phyloP scores from a whole-genome alignment of 2,888 invertebrate species.

The Diaprepes abbreviatus region DNA sequence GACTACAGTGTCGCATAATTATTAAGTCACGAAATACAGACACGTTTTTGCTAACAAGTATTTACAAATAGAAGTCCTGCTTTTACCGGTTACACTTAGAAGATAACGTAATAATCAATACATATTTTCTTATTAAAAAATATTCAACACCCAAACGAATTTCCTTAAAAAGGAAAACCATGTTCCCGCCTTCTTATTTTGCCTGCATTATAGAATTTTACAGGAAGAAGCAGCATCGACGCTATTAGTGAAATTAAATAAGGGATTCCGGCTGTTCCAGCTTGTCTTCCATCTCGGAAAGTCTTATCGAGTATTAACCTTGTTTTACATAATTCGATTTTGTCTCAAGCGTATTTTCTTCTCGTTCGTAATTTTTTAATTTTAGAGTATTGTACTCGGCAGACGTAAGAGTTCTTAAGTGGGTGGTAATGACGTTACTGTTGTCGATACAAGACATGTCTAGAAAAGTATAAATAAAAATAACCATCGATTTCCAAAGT shows the following conservation, averaged over 20 bases:
- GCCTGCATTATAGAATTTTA: conserved; percentile 19
- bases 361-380: conserved; percentile 40
- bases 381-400: conserved; percentile 18
- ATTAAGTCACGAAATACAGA: no score
- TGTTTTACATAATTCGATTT: conserved; percentile 49
- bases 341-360: conserved; percentile 35
- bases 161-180: conserved; percentile 30
- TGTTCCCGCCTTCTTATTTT: conserved; percentile 27
- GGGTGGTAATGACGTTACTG: no score
- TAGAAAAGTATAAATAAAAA: no score
- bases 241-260: conserved; percentile 48
- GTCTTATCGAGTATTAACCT: conserved; percentile 47
- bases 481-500: no score
- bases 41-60: no score
- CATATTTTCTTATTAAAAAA: conserved; percentile 9
- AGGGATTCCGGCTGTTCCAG: conserved; percentile 41
- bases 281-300: conserved; percentile 35
- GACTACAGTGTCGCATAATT: no score
- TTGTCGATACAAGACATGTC: no score
- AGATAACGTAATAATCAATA: not conserved
- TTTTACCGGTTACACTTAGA: no score
- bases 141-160: conserved; percentile 4
- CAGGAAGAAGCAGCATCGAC: conserved; percentile 34
- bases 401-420: not conserved
- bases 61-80: no score